Percentiles rank a stretch among this genome's conserved stretches.
Evolutionary conservation across 2,888 invertebrate species (phyloP).

Genomic region (Portevinia maculata): DNA sequence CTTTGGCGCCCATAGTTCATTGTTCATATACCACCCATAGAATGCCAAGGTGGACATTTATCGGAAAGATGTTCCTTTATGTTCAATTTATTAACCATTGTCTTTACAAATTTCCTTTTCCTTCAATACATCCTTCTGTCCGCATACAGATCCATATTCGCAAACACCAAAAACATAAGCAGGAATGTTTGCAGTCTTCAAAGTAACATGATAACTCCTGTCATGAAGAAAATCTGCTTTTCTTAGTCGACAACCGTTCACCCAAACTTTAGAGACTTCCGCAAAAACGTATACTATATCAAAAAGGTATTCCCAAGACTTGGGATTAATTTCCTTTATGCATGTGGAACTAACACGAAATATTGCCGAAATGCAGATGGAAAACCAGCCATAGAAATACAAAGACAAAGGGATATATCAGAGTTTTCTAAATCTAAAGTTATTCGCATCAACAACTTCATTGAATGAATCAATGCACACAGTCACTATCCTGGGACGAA

Average conservation of each 20-base stretch:
- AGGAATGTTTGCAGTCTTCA: constrained; percentile 8
- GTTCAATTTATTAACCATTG: background rate
- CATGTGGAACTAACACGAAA: constrained; percentile 17
- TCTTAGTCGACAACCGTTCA: constrained; percentile 6
- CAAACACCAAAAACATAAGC: no score
- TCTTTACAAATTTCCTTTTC: background rate
- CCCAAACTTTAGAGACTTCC: constrained; percentile 34
- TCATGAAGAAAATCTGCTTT: constrained; percentile 26
- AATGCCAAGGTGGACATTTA: constrained; percentile 8
- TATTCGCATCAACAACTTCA: constrained; percentile 59
- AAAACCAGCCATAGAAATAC: constrained; percentile 20
- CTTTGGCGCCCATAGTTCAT: background rate
- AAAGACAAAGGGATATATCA: constrained; percentile 38
- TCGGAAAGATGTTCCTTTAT: constrained; percentile 1
- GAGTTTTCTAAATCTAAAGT: constrained; percentile 5
- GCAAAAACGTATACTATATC: constrained; percentile 5
- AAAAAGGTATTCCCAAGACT: no score
- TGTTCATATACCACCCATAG: constrained; percentile 14
- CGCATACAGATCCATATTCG: background rate
- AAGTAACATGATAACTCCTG: constrained; percentile 41
- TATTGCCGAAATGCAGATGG: constrained; percentile 41
- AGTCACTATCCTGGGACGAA: background rate
- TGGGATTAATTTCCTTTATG: background rate
- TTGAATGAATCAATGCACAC: constrained; percentile 60
- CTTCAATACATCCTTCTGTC: background rate